phyloP scores from a whole-genome alignment of 2,888 invertebrate genomes.

The Phyto melanocephala region DNA sequence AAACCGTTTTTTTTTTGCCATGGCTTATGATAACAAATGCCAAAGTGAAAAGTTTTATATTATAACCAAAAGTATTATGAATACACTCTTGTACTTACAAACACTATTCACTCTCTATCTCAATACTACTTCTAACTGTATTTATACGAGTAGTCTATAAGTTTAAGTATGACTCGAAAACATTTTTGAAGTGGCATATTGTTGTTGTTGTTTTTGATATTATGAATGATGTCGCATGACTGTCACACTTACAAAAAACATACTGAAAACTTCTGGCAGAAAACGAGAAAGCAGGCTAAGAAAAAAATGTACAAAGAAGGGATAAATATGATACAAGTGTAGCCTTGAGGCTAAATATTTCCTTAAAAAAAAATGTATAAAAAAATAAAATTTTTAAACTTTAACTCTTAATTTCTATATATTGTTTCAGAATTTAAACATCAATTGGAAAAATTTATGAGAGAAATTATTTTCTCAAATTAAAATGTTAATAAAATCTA shows the following conservation, averaged over 20 bases:
- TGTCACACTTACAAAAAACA: constrained; percentile 56
- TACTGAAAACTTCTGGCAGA: constrained; percentile 34
- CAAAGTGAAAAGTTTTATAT: constrained; percentile 50
- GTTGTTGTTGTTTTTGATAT: constrained; percentile 7
- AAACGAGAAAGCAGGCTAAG: too few species aligned
- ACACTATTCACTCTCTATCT: neutral
- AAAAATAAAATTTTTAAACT: neutral
- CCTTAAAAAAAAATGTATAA: neutral
- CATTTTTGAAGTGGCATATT: constrained; percentile 51
- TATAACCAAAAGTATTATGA: constrained; percentile 47
- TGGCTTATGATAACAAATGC: constrained; percentile 49
- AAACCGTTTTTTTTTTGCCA: constrained; percentile 30
- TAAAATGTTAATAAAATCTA: too few species aligned
- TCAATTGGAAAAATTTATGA: too few species aligned
- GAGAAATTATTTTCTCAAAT: too few species aligned
- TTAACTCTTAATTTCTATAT: too few species aligned
- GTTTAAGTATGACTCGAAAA: constrained; percentile 48
- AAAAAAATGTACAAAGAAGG: constrained; percentile 9
- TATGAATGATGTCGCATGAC: constrained; percentile 55
- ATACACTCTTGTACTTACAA: constrained; percentile 30
- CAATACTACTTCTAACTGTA: constrained; percentile 20
- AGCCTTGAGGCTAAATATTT: neutral
- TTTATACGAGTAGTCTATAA: constrained; percentile 28
- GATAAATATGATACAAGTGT: neutral
- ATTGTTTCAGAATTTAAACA: too few species aligned